Percentiles rank a stretch among this genome's conserved stretches.
These are phyloP conservation scores for Lepidurus couesii DNA, from an alignment of 1,140 invertebrate genomes.

Conservation along the genomic window DNA sequence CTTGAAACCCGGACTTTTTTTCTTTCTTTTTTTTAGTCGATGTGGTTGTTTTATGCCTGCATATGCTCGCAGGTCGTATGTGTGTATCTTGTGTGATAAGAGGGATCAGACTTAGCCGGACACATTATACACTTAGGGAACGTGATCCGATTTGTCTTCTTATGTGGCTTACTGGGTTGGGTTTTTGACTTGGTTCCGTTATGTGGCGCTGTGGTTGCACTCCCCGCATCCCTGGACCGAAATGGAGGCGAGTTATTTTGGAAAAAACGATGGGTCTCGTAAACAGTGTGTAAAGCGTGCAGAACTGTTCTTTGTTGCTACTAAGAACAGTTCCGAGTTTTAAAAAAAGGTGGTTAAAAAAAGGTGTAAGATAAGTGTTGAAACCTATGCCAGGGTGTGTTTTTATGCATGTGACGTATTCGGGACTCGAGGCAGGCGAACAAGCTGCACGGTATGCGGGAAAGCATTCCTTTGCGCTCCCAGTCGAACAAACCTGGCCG, in stretches of 20 bases:
- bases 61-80: not conserved
- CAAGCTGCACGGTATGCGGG: not conserved
- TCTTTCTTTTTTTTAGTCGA: not conserved
- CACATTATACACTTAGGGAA: not conserved
- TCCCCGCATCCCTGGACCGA: no score
- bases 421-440: not conserved
- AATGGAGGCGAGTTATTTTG: no score
- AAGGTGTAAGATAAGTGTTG: not conserved
- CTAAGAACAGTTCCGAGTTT: not conserved
- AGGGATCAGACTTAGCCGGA: not conserved
- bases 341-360: no score
- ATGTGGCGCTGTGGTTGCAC: not conserved
- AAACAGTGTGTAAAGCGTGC: not conserved
- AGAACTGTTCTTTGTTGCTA: no score
- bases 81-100: not conserved
- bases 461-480: not conserved
- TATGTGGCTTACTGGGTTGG: not conserved
- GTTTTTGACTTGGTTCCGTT: not conserved
- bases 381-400: not conserved
- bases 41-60: not conserved
- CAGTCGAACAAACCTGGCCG: not conserved
- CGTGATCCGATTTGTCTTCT: constrained; percentile 18
- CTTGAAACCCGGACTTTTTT: not conserved
- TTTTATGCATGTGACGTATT: not conserved
- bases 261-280: not conserved